A percentile compares a stretch with the other conserved stretches of the same genome.
Conservation (phyloP, 2,113 vertebrate genomes). For the Calypte anna region DNA sequence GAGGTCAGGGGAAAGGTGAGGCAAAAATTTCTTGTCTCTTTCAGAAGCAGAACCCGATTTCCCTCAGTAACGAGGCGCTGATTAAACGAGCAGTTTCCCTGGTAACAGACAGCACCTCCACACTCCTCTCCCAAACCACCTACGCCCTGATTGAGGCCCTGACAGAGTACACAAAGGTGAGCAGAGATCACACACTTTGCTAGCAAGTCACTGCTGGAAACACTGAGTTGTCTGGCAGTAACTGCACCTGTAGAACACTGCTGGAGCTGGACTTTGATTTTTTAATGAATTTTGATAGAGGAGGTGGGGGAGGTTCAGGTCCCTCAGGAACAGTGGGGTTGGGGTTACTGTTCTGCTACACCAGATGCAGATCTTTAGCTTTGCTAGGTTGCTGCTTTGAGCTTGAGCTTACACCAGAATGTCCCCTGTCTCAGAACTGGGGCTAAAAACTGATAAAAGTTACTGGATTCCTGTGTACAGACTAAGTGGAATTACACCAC, state of each 20-base stretch:
- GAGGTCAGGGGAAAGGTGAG: no score
- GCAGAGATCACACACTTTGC: not conserved
- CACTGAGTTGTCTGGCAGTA: not conserved
- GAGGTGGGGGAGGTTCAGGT: not conserved
- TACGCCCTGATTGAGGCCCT: slow-evolving; percentile 80
- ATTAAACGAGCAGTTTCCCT: slow-evolving; percentile 78
- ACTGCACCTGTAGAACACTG: fast-evolving
- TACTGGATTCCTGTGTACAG: not conserved
- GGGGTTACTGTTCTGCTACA: not conserved
- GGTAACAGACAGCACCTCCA: slow-evolving; percentile 82
- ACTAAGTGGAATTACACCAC: not conserved
- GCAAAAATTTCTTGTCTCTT: slow-evolving; percentile 23
- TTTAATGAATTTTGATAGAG: not conserved
- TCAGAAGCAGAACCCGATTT: slow-evolving; percentile 71
- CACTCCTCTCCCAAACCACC: slow-evolving; percentile 82
- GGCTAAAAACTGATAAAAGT: not conserved
- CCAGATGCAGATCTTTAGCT: not conserved
- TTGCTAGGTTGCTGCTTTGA: not conserved
- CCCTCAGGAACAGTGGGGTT: fast-evolving
- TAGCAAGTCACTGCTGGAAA: not conserved
- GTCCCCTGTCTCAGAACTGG: not conserved
- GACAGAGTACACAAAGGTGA: slow-evolving; percentile 83
- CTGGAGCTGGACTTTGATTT: not conserved
- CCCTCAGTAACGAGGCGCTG: slow-evolving; percentile 78
- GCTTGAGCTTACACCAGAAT: not conserved